phyloP scores from a whole-genome alignment of 1,140 invertebrate species.

The Drosophila fuyamai region DNA sequence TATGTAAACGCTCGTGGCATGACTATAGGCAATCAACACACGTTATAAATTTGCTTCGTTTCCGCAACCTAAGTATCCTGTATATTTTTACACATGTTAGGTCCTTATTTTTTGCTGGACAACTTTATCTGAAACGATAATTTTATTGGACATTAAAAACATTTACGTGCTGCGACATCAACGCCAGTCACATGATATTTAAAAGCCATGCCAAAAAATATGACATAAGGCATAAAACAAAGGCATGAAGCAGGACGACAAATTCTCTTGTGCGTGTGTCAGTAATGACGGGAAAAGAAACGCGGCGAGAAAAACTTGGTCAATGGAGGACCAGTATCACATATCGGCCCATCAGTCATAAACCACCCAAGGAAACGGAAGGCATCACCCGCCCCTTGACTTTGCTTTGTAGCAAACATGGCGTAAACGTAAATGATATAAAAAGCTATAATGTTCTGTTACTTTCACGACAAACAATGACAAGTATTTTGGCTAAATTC shows the following conservation, averaged over 20 bases:
- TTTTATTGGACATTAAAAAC: constrained; percentile 80
- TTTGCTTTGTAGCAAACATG: constrained; percentile 56
- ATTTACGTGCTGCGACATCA: constrained; percentile 71
- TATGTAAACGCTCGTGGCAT: background rate
- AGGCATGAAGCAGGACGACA: constrained; percentile 21
- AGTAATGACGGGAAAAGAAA: constrained; percentile 49
- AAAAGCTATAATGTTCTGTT: constrained; percentile 77
- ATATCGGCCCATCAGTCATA: constrained; percentile 79
- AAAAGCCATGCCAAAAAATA: constrained; percentile 70
- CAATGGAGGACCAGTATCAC: constrained; percentile 55
- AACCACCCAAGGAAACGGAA: constrained; percentile 49
- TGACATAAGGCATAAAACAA: constrained; percentile 60
- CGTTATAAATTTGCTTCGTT: constrained; percentile 32
- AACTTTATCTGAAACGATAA: constrained; percentile 71
- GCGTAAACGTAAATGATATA: constrained; percentile 78
- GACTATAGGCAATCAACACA: constrained; percentile 41
- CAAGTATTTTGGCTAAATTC: constrained; percentile 49
- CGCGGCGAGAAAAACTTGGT: constrained; percentile 46
- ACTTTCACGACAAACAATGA: constrained; percentile 77
- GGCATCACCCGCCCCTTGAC: constrained; percentile 9
- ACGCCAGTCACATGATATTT: constrained; percentile 67
- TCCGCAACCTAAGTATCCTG: constrained; percentile 24
- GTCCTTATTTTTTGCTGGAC: constrained; percentile 38
- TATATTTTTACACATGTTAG: constrained; percentile 28
- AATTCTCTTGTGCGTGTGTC: constrained; percentile 51